Evolutionary conservation across 2,113 vertebrate genomes (phyloP).

Genomic region (Neoarius graeffei): DNA sequence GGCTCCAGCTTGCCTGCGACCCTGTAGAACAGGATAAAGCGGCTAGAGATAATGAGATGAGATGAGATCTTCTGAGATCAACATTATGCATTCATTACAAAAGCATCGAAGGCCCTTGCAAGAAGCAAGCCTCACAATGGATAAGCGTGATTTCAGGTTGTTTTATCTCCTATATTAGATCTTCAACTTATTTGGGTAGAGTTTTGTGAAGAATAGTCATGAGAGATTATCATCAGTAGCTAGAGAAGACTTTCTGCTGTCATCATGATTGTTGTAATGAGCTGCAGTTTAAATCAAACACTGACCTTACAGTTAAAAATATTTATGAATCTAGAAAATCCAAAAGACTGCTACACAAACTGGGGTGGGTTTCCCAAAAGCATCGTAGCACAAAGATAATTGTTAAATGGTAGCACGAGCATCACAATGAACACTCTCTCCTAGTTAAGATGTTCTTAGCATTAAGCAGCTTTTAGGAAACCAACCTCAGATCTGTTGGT

Average conservation of each 20-base stretch:
- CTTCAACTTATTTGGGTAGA: not conserved
- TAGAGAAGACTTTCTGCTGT: not conserved
- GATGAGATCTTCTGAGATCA: not conserved
- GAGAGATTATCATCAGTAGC: not conserved
- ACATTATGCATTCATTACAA: not conserved
- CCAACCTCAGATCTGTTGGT: not conserved
- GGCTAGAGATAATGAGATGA: no score
- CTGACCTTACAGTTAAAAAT: not conserved
- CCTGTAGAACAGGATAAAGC: no score
- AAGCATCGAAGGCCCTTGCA: not conserved
- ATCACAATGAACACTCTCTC: no score
- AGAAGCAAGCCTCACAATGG: not conserved
- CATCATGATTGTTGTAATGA: not conserved
- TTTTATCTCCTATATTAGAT: not conserved
- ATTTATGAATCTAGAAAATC: not conserved
- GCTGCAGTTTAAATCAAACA: not conserved
- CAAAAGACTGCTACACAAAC: not conserved
- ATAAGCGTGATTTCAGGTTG: not conserved
- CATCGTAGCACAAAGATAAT: no score
- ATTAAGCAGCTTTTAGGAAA: no score
- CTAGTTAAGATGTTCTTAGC: no score
- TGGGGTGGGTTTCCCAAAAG: no score
- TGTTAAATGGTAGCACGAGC: no score
- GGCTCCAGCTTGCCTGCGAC: no score
- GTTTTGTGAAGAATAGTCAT: not conserved